Base-by-base conservation (phyloP, 2,113 vertebrate genomes). In the Mesoclemmys tuberculata region DNA sequence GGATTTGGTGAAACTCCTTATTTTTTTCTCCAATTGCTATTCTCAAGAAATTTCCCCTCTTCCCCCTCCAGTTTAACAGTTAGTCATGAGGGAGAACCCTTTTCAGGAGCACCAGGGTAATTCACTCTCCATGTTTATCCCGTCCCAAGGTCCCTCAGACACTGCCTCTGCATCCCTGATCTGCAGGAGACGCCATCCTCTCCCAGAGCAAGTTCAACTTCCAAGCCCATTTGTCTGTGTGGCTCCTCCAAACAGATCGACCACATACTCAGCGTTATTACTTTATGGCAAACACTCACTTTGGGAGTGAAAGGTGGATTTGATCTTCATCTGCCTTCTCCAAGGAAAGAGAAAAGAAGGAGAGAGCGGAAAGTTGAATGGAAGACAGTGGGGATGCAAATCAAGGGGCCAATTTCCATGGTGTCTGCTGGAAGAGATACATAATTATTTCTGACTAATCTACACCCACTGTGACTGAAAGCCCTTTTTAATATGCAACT, bases 51-150 rank as follows among this genome's bases (percentile, higher is more conserved):
- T 75, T 51, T 55, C 49, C 41, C 22, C 54, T 29, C 52, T 6
- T 35, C 35, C 5, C 7, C 22, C 35, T 52, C 22, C 5, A 21
- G 6, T 48, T 52, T 19, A 78, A 10, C 46, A 48, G 46, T 44
- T 49, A 78, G 26, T 29, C 13, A 5, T 29, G 44, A 85, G 52
- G 71, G 22, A 3, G 64, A 38, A 38, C 10, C n/a, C 19, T 71
- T 18, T 38, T 35, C 0, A 0, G 64, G 87, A 81, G 81, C 83
- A n/a, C 2, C 61, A 35, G 0, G 3, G n/a, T 3, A 13, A 52
- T 49, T 89, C 10, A 3, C 5, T 74, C n/a, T 71, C 29, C 49
- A 10, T 58, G 74, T 68, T 12, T 93, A 90, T 80, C 80, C 75
- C 78, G 10, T 54, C 24, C n/a, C 35, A 38, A 74, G 21, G 38